These are phyloP conservation scores for Propsilocerus akamusi DNA, from an alignment of 1,140 invertebrate species.

Conservation along the genomic window DNA sequence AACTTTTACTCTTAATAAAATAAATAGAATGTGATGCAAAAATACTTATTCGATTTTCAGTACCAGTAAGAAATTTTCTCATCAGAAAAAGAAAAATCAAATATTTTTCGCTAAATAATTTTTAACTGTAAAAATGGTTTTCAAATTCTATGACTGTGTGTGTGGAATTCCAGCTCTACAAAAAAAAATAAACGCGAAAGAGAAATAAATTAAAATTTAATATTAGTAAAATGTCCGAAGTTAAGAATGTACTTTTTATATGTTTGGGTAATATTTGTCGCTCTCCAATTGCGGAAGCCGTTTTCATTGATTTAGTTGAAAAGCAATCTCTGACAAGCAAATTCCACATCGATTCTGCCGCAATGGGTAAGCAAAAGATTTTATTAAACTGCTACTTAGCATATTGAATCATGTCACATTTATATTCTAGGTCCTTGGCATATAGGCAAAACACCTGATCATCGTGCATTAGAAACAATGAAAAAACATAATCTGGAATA, in stretches of 20 bases:
- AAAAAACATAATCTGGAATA: slow-evolving; percentile 51
- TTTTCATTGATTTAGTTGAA: slow-evolving; percentile 54
- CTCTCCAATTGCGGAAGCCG: slow-evolving; percentile 87
- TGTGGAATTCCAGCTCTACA: too few relatives aligned
- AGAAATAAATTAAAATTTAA: too few relatives aligned
- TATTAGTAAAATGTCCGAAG: not conserved
- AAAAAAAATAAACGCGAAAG: too few relatives aligned
- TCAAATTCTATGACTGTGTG: too few relatives aligned
- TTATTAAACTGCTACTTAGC: not conserved
- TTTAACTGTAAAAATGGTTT: too few relatives aligned
- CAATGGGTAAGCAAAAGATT: slow-evolving; percentile 37
- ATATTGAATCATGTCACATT: not conserved
- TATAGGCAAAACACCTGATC: slow-evolving; percentile 61
- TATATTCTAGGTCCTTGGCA: slow-evolving; percentile 38
- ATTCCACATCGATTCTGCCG: slow-evolving; percentile 81
- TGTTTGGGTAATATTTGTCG: slow-evolving; percentile 73
- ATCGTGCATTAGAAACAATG: slow-evolving; percentile 48
- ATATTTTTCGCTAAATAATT: too few relatives aligned
- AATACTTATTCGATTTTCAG: too few relatives aligned
- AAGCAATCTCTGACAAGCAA: slow-evolving; percentile 35
- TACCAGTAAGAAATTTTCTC: too few relatives aligned
- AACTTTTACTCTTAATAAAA: too few relatives aligned
- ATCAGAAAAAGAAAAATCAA: too few relatives aligned
- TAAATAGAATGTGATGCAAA: too few relatives aligned
- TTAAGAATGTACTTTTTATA: not conserved